Evolutionary conservation across 2,888 invertebrate species (phyloP).

Genomic region (Coleophora deauratella): DNA sequence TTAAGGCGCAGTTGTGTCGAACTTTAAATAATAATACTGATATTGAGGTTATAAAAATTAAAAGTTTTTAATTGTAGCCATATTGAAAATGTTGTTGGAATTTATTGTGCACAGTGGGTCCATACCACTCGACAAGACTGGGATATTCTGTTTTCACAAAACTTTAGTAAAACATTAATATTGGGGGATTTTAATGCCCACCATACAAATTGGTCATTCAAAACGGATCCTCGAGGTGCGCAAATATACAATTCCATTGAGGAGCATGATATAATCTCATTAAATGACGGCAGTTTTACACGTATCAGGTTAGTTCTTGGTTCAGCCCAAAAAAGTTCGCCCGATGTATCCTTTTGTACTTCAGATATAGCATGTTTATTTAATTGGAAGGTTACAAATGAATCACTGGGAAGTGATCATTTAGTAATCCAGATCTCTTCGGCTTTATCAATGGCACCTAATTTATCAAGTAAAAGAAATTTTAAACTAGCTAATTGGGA

Average conservation of each 20-base stretch:
- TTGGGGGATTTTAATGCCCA: slow-evolving; percentile 13
- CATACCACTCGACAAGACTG: slow-evolving; percentile 7
- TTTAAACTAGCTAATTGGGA: slow-evolving; percentile 1
- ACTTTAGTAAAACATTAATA: slow-evolving; percentile 1
- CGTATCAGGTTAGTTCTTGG: slow-evolving; percentile 6
- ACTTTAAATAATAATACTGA: background rate
- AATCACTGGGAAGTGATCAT: slow-evolving; percentile 12
- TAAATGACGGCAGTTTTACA: slow-evolving; percentile 10
- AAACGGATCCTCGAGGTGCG: slow-evolving; percentile 8
- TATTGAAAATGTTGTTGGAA: slow-evolving; percentile 9
- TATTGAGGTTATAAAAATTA: slow-evolving; percentile 8
- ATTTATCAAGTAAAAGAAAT: background rate
- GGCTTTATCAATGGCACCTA: background rate
- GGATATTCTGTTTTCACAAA: slow-evolving; percentile 8
- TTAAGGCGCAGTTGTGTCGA: background rate
- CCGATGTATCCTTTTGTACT: slow-evolving; percentile 9
- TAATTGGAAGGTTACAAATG: slow-evolving; percentile 9
- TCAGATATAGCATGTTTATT: slow-evolving; percentile 4
- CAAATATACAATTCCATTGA: slow-evolving; percentile 8
- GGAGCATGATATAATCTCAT: slow-evolving; percentile 2
- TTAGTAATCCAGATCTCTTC: background rate
- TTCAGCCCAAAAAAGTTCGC: slow-evolving; percentile 5
- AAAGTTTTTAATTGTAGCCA: slow-evolving; percentile 9
- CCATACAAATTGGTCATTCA: slow-evolving; percentile 11
- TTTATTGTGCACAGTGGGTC: slow-evolving; percentile 10